Evolutionary conservation across 2,113 vertebrate species (phyloP), one percentile per base, ranked within the genome.

Genomic region (Ia io): DNA sequence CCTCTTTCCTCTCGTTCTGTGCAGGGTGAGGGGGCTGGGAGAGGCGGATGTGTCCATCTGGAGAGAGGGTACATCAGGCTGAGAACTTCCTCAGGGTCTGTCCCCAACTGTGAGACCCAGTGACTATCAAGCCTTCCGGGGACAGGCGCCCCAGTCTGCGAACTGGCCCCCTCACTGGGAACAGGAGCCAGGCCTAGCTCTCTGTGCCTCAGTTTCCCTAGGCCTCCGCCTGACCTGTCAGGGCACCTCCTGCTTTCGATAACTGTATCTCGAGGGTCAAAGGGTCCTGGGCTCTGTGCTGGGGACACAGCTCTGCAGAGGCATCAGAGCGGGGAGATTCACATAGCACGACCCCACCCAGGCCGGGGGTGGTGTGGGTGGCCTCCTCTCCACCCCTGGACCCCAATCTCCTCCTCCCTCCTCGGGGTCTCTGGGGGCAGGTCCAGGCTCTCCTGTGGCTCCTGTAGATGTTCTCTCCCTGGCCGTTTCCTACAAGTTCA

Each of bases 181-280:
- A 9, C 30, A n/a, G 44, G 22, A 59, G 3, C 32, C 28, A 73
- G 78, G 3, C 69, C 59, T 9, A 1, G 4, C 1, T 1, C 93
- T 49, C 23, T 22, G 30, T 44, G 56, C 56, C 76, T 90, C 88
- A 16, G 59, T 80, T 80, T 80, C 88, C 61, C 89, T n/a, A 37
- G 30, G 76, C 4, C 4, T 69, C n/a, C 37, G 40, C 44, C 63
- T 91, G 53, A n/a, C 13, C 47, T 87, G 89, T 42, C 20, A n/a
- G 22, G 2, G 30, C 9, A 56, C n/a, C 32, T 37, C 4, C 1
- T 6, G 37, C 59, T 61, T 88, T 83, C 37, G 12, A 3, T 51
- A 44, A 51, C 6, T 18, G 0, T 10, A 9, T 70, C 69, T 93
- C 37, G 40, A 74, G 51, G 35, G n/a, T 35, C 30, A 4, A 7